Percentiles rank a stretch among this genome's conserved stretches.
Conservation (phyloP, 2,113 vertebrate genomes). For the Chlorodrepanis virens region DNA sequence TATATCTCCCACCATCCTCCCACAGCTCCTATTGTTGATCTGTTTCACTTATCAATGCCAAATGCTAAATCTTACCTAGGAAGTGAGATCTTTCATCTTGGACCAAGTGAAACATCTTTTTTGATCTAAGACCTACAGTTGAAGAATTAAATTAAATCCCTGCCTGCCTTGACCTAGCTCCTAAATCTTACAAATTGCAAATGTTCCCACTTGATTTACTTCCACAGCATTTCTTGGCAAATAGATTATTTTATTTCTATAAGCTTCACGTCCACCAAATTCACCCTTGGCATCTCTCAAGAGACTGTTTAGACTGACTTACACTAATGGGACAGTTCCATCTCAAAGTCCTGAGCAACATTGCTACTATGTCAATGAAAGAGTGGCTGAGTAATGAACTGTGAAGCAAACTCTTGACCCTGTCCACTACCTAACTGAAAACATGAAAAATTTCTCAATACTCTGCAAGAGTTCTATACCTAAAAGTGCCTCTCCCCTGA, state of each 20-base stretch:
- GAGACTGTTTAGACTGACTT: background rate
- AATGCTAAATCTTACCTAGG: background rate
- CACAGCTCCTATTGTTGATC: background rate
- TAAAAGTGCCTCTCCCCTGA: background rate
- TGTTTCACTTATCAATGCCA: background rate
- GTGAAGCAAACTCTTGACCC: background rate
- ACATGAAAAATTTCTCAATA: background rate
- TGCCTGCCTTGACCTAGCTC: background rate
- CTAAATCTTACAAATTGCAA: background rate
- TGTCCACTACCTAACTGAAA: fast-evolving
- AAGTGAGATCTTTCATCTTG: background rate
- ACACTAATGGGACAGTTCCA: background rate
- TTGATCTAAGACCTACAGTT: background rate
- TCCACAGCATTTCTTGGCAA: fast-evolving
- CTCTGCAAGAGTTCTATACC: background rate
- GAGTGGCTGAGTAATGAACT: background rate
- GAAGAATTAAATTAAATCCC: background rate
- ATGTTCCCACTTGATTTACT: background rate
- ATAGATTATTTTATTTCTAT: background rate
- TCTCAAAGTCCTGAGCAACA: background rate
- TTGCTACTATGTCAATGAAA: background rate
- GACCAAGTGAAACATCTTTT: background rate
- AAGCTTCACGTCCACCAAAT: background rate
- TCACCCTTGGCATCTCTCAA: background rate
- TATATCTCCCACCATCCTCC: background rate